A percentile compares a stretch with the other conserved stretches of the same genome.
Conservation (phyloP, 2,113 vertebrate species). For the Pterocles gutturalis region DNA sequence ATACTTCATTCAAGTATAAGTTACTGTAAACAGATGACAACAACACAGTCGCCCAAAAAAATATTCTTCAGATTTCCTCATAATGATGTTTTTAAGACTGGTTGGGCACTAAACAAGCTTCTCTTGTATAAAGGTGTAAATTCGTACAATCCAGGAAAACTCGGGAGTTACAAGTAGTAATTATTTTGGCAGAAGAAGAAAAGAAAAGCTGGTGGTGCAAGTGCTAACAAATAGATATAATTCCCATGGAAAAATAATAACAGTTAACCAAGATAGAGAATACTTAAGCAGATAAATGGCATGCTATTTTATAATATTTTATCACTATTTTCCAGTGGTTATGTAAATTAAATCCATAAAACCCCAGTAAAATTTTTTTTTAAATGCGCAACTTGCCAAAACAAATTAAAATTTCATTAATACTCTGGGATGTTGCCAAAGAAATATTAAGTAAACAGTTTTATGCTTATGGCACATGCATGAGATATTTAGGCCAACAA, state of each 20-base stretch:
- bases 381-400: background rate
- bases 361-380: background rate
- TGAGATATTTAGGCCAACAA: background rate
- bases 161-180: background rate
- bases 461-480: background rate
- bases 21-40: background rate
- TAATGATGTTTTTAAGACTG: background rate
- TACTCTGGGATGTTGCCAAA: background rate
- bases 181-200: background rate
- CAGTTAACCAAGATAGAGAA: background rate
- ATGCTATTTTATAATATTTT: background rate
- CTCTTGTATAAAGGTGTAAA: background rate
- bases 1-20: background rate
- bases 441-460: background rate
- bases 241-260: background rate
- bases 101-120: background rate
- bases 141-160: background rate
- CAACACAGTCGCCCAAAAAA: background rate
- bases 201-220: background rate
- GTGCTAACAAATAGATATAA: background rate
- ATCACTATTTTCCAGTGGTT: background rate
- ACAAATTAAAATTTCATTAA: background rate
- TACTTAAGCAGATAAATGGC: background rate
- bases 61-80: background rate
- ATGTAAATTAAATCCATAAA: background rate